Evolutionary conservation across 2,888 invertebrate genomes (phyloP).

Genomic region (Synergus laeviventris): DNA sequence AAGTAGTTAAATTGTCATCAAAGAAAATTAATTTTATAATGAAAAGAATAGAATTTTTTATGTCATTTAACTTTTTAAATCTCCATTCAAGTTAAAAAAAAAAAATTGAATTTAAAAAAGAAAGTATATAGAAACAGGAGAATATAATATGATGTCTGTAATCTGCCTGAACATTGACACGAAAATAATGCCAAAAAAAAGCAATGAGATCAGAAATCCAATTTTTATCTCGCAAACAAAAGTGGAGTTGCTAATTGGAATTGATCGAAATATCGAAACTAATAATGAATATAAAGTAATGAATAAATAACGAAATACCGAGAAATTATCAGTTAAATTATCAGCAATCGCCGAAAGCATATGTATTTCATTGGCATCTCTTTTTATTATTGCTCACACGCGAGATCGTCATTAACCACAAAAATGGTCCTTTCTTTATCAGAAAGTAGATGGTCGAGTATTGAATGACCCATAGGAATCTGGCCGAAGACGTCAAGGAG

Average conservation of each 20-base stretch:
- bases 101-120: too few relatives aligned
- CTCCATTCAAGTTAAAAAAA: too few relatives aligned
- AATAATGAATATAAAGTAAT: too few relatives aligned
- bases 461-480: conserved; percentile 50
- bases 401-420: neutral
- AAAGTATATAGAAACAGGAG: too few relatives aligned
- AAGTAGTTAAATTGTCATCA: too few relatives aligned
- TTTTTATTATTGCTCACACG: neutral
- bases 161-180: neutral
- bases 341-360: neutral
- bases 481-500: neutral
- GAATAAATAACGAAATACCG: neutral
- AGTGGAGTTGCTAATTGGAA: neutral
- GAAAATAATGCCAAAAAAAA: neutral
- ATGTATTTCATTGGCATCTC: neutral
- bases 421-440: conserved; percentile 39
- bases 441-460: conserved; percentile 33
- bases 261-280: neutral
- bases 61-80: too few relatives aligned
- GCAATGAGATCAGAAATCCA: neutral
- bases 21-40: too few relatives aligned
- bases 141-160: too few relatives aligned
- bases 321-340: neutral
- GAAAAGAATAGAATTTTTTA: too few relatives aligned
- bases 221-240: neutral